phyloP scores from a whole-genome alignment of 1,140 invertebrate species.

The Calycopis cecrops region DNA sequence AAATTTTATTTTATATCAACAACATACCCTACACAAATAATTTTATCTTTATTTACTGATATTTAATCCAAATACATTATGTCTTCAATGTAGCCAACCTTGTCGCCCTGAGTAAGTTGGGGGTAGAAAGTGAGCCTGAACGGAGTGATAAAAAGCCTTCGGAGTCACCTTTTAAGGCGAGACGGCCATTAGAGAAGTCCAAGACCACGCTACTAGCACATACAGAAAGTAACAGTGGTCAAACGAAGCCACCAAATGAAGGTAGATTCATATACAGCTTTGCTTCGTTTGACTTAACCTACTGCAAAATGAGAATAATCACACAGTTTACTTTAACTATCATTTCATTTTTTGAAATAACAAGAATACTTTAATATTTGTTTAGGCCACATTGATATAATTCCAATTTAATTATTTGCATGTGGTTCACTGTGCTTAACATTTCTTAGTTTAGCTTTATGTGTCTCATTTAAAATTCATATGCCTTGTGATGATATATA shows the following conservation, averaged over 20 bases:
- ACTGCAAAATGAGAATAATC: conserved; percentile 49
- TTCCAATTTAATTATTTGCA: conserved; percentile 53
- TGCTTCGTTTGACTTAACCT: conserved; percentile 72
- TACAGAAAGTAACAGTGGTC: conserved; percentile 69
- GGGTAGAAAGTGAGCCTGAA: conserved; percentile 63
- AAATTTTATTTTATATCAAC: conserved; percentile 34
- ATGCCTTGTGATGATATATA: not conserved
- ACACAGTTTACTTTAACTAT: conserved; percentile 33
- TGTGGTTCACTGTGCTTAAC: conserved; percentile 59
- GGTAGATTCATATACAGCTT: conserved; percentile 60
- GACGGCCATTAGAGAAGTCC: conserved; percentile 65
- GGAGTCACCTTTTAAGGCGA: conserved; percentile 61
- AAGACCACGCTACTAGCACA: conserved; percentile 68
- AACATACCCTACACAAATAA: conserved; percentile 19
- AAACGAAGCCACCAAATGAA: conserved; percentile 65
- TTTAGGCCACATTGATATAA: not conserved
- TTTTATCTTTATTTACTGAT: conserved; percentile 26
- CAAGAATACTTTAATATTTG: not conserved
- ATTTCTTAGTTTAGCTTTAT: conserved; percentile 37
- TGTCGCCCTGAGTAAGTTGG: conserved; percentile 72
- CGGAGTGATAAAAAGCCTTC: conserved; percentile 60
- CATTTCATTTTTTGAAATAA: conserved; percentile 20
- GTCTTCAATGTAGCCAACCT: conserved; percentile 67
- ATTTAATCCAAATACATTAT: conserved; percentile 48
- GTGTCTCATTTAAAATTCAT: conserved; percentile 30